These are phyloP conservation scores for Drosophila pectinifera DNA, from an alignment of 1,140 invertebrate species.

Conservation along the genomic window DNA sequence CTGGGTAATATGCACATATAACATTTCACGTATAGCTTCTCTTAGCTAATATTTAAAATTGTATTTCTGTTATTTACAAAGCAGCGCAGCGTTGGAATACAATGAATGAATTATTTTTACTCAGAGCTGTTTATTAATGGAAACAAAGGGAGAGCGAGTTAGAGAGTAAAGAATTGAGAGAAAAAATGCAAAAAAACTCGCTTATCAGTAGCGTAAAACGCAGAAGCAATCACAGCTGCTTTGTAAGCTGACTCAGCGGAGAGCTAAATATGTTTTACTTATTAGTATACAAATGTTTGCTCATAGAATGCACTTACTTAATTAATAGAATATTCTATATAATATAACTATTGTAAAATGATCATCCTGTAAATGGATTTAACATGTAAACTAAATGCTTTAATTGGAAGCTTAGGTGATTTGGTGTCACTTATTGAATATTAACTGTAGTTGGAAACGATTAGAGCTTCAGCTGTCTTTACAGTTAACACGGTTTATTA, in stretches of 20 bases:
- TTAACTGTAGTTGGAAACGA: background rate
- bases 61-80: background rate
- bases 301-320: too few species aligned
- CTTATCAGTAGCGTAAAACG: conserved; percentile 15
- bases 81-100: too few species aligned
- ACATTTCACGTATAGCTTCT: too few species aligned
- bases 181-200: conserved; percentile 1
- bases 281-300: too few species aligned
- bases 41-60: background rate
- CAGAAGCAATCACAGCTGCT: conserved; percentile 7
- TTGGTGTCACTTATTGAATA: background rate
- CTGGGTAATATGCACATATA: too few species aligned
- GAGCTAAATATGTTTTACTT: background rate
- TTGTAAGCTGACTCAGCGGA: background rate
- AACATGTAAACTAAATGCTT: background rate
- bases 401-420: background rate
- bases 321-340: too few species aligned
- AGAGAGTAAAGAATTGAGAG: background rate
- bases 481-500: background rate
- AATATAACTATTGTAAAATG: too few species aligned
- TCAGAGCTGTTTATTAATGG: background rate
- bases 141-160: background rate
- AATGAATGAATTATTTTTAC: background rate
- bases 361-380: background rate
- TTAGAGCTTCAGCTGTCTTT: background rate